Evolutionary conservation across 1,140 invertebrate genomes (phyloP).

Genomic region (Stenopsyche tienmushanensis): DNA sequence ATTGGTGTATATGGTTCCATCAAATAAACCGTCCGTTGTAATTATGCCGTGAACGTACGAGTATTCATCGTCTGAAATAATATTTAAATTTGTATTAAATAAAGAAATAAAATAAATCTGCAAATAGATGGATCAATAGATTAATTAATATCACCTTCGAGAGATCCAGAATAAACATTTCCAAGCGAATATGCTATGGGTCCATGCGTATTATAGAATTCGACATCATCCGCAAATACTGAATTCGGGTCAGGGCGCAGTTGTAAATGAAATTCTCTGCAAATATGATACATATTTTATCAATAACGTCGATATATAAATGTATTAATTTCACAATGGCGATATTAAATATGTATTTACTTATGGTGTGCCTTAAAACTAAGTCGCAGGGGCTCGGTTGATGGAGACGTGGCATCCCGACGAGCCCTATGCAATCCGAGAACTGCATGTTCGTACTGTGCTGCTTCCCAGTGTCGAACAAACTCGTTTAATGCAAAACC

Average conservation of each 20-base stretch:
- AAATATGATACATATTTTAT: slow-evolving; percentile 45
- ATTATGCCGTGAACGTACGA: slow-evolving; percentile 83
- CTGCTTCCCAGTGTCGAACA: slow-evolving; percentile 37
- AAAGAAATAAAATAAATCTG: neutral
- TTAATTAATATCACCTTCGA: slow-evolving; percentile 65
- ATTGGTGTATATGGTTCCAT: slow-evolving; percentile 78
- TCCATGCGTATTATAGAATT: slow-evolving; percentile 75
- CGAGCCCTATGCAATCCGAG: slow-evolving; percentile 1
- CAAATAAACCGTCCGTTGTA: slow-evolving; percentile 83
- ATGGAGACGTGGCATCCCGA: neutral
- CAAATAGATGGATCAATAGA: slow-evolving; percentile 15
- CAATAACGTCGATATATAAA: neutral
- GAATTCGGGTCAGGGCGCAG: slow-evolving; percentile 68
- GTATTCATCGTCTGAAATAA: slow-evolving; percentile 75
- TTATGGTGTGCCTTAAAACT: slow-evolving; percentile 40
- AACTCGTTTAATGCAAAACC: slow-evolving; percentile 39
- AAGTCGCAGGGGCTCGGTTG: slow-evolving; percentile 22
- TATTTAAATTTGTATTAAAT: slow-evolving; percentile 19
- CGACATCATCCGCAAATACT: slow-evolving; percentile 76
- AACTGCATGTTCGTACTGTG: slow-evolving; percentile 22
- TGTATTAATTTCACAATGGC: neutral
- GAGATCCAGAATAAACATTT: slow-evolving; percentile 73
- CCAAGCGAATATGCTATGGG: slow-evolving; percentile 71
- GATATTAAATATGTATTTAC: slow-evolving; percentile 11
- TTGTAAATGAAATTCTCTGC: slow-evolving; percentile 75